Percentiles rank a stretch among this genome's conserved stretches.
Conservation (phyloP, 2,113 vertebrate genomes). For the Oryctolagus cuniculus region mOryCun1.1 NC_091439.1:37878001-37878500, state of each 20-base stretch:
- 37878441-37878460: neutral
- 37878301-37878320: neutral
- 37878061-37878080: constrained; percentile 33
- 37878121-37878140: neutral
- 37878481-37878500: neutral
- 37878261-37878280: neutral
- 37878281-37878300: neutral
- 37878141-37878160: neutral
- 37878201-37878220: neutral
- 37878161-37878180: constrained; percentile 20
- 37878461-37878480: neutral
- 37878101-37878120: constrained; percentile 20
- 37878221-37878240: neutral
- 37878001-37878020: neutral
- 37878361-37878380: neutral
- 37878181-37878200: neutral
- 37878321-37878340: neutral
- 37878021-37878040: neutral
- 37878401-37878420: neutral
- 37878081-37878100: constrained; percentile 53
- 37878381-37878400: neutral
- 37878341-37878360: neutral
- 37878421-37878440: neutral
- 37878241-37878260: constrained; percentile 6
- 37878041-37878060: constrained; percentile 48